Conservation (phyloP, 2,113 vertebrate genomes). For the Xyliphius kryptos region DNA sequence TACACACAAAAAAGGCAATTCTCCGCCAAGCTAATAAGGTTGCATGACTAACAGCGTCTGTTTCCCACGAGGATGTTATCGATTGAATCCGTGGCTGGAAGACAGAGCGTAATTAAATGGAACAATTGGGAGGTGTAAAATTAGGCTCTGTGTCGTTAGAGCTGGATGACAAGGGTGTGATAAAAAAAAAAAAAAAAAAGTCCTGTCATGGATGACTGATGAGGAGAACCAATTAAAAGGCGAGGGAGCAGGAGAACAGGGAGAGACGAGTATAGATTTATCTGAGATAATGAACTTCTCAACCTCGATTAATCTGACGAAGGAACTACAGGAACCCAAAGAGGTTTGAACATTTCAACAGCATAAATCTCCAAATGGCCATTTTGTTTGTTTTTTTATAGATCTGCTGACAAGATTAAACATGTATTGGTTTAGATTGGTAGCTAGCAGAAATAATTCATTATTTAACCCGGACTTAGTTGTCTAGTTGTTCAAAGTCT, state of each 20-base stretch:
- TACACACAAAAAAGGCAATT: no score
- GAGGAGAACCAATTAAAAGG: constrained; percentile 44
- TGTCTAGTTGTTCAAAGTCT: no score
- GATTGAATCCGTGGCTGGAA: constrained; percentile 57
- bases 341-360: constrained; percentile 7
- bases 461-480: no score
- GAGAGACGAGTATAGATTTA: constrained; percentile 41
- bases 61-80: constrained; percentile 54
- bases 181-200: no score
- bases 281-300: constrained; percentile 49
- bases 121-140: constrained; percentile 69
- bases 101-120: constrained; percentile 68
- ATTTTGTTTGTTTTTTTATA: constrained; percentile 18
- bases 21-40: no score
- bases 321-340: constrained; percentile 20
- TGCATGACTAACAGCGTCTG: constrained; percentile 27
- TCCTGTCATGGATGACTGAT: constrained; percentile 55
- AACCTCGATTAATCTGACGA: constrained; percentile 38
- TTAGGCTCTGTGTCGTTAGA: constrained; percentile 68
- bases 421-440: no score
- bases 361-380: no score
- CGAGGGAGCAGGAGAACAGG: constrained; percentile 20
- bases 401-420: no score
- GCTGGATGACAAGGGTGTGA: constrained; percentile 52
- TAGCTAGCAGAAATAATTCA: no score